Evolutionary conservation across 2,797 vertebrate genomes (phyloP), one percentile per base, ranked within the genome.

Genomic region (Lepus townsendii): DNA sequence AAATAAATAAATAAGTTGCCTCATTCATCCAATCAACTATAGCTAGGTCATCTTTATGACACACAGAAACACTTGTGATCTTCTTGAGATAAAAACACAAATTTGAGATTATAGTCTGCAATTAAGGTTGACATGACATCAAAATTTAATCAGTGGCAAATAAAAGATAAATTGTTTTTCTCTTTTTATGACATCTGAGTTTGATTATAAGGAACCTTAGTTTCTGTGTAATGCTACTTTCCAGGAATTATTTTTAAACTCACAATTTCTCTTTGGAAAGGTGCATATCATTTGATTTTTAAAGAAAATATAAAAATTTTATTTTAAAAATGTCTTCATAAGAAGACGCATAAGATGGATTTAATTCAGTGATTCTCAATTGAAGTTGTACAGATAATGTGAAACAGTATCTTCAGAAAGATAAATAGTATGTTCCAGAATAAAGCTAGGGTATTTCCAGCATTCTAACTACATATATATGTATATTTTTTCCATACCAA

Each of bases 111-210:
- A 52, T 2, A 24, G 30, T 47, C 75, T 54, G 14, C 79, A 95
- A 77, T 93, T 79, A 86, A 88, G 20, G 3, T n/a, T 75, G 38
- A 57, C 12, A 60, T 9, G 24, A 50, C 12, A 83, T 47, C 68
- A 86, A 91, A 84, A 88, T 93, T 83, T 90, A 79, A 90, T 83
- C 19, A 77, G 9, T 0, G 76, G 5, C 42, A 84, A 94, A 73
- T 52, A 76, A 65, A 69, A 88, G 22, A 72, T 68, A 80, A 57
- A 32, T 47, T 38, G 52, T 68, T 84, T 85, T 86, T 92, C 68
- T 78, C 60, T 84, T 87, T 93, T 82, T 26, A 17, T 75, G 83
- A 90, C 4, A 87, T 90, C 14, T 32, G 38, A 52, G 30, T 63
- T 90, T 65, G 32, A 4, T 24, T 77, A 66, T 35, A 54, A 77